Percentiles rank a stretch among this genome's conserved stretches.
phyloP scores from a whole-genome alignment of 1,140 invertebrate genomes.

The Hylaeus volcanicus region DNA sequence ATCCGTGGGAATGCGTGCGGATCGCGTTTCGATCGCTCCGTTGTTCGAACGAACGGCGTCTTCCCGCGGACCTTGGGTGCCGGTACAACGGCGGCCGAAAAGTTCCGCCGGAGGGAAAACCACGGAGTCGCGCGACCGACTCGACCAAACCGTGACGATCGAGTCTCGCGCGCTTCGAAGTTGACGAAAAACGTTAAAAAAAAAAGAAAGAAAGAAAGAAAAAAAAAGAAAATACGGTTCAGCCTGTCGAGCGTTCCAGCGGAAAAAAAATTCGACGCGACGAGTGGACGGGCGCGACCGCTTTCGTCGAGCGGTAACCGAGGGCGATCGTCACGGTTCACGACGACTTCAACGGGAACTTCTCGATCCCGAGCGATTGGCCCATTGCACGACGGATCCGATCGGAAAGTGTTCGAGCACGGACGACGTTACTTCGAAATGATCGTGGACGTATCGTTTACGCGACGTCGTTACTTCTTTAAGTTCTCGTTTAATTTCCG shows the following conservation, averaged over 20 bases:
- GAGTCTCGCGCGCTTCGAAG: not conserved
- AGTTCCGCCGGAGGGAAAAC: not conserved
- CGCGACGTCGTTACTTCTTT: slow-evolving; percentile 43
- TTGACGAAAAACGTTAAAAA: not conserved
- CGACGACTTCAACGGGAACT: not conserved
- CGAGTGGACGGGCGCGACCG: not conserved
- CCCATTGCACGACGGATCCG: slow-evolving; percentile 7
- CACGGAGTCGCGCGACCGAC: not conserved
- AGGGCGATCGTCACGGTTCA: not conserved
- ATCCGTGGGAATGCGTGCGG: slow-evolving; percentile 18
- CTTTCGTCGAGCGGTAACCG: not conserved
- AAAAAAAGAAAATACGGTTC: no score
- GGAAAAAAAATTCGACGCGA: no score
- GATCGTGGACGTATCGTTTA: slow-evolving; percentile 22
- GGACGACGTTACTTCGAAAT: slow-evolving; percentile 38
- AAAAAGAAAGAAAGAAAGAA: no score
- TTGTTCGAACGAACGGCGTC: slow-evolving; percentile 16
- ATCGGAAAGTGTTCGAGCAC: slow-evolving; percentile 14
- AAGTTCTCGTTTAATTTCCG: not conserved
- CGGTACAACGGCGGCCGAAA: slow-evolving; percentile 1
- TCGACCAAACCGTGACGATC: not conserved
- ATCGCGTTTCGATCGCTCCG: slow-evolving; percentile 8
- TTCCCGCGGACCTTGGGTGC: not conserved
- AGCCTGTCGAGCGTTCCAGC: no score
- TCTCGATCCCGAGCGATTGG: not conserved